Conservation (phyloP, 2,797 vertebrate species). For the Staurois parvus region DNA sequence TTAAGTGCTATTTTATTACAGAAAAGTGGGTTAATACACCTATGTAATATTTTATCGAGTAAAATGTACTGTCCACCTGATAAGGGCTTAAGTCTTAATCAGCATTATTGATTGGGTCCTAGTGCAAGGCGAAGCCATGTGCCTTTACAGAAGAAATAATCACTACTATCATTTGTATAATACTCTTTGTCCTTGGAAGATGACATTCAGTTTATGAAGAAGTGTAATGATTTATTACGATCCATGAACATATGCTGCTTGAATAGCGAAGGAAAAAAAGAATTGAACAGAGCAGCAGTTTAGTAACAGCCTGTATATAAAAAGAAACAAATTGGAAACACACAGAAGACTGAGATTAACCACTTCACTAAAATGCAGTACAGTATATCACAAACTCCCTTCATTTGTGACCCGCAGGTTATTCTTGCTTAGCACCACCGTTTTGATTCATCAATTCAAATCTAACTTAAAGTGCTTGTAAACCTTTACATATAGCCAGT, state of each 20-base stretch:
- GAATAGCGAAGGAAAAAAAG: background rate
- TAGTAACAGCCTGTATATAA: background rate
- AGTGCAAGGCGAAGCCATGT: conserved; percentile 24
- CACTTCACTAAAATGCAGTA: background rate
- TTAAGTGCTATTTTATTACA: background rate
- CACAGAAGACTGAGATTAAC: background rate
- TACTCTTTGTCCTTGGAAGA: conserved; percentile 46
- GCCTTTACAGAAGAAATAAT: conserved; percentile 50
- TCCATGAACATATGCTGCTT: conserved; percentile 26
- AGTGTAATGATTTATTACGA: conserved; percentile 41
- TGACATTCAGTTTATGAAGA: conserved; percentile 52
- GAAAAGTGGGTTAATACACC: conserved; percentile 46
- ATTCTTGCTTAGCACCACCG: no score
- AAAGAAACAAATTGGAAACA: background rate
- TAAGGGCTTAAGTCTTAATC: conserved; percentile 43
- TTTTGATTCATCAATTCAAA: no score
- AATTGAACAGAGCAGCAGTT: conserved; percentile 19
- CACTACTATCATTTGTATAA: conserved; percentile 52
- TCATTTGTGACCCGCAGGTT: no score
- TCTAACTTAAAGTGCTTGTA: no score
- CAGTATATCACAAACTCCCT: background rate
- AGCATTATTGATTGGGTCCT: conserved; percentile 49
- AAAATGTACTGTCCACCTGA: conserved; percentile 35
- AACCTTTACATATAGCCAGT: no score
- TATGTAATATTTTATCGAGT: conserved; percentile 39